phyloP scores from a whole-genome alignment of 2,797 vertebrate species.

The Sus cebifrons region DNA sequence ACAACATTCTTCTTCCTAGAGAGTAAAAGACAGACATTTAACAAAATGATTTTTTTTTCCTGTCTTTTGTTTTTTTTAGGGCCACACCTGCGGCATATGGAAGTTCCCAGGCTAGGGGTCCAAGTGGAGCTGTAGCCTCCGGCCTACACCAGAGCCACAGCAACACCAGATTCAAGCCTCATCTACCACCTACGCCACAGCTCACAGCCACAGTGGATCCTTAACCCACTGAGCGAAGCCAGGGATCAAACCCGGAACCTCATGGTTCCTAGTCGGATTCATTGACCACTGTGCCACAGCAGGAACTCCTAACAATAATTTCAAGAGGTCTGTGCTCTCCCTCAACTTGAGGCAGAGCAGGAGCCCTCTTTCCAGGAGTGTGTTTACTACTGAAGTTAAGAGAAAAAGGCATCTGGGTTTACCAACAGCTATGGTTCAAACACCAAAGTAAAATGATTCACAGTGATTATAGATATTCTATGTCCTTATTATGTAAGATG shows the following conservation, averaged over 20 bases:
- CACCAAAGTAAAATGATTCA: background rate
- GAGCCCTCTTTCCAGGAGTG: background rate
- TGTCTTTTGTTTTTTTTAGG: too few species aligned
- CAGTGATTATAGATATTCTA: background rate
- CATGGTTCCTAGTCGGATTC: too few species aligned
- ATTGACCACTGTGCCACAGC: too few species aligned
- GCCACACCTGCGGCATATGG: too few species aligned
- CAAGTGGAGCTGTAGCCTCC: too few species aligned
- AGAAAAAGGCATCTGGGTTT: background rate
- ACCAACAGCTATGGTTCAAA: background rate
- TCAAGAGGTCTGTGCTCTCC: constrained; percentile 28
- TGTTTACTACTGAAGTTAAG: background rate
- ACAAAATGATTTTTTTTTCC: background rate
- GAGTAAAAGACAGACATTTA: constrained; percentile 8
- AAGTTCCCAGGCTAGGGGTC: too few species aligned
- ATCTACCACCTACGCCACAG: too few species aligned
- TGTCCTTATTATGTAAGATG: background rate
- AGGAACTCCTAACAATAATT: background rate
- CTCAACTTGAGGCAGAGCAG: background rate
- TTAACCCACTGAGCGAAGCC: too few species aligned
- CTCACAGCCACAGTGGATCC: too few species aligned
- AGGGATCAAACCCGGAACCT: too few species aligned
- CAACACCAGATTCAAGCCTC: too few species aligned
- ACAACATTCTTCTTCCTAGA: background rate
- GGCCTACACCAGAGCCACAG: too few species aligned